phyloP scores from a whole-genome alignment of 2,888 invertebrate species.

The Napeogenes sylphis region DNA sequence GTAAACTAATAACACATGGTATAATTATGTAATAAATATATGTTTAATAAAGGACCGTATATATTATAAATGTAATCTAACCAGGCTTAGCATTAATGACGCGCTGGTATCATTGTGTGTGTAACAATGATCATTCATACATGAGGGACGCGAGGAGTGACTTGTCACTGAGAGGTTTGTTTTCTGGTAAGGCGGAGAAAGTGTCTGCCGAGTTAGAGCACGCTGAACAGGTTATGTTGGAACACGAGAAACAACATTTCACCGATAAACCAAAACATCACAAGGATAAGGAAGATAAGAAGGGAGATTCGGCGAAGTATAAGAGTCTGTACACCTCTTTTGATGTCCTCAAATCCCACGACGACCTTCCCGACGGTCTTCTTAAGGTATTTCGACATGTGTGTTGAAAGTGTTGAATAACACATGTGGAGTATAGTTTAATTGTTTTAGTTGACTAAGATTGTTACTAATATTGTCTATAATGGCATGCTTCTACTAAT shows the following conservation, averaged over 20 bases:
- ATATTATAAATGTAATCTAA: conserved; percentile 7
- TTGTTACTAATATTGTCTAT: conserved; percentile 28
- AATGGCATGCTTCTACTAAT: conserved; percentile 43
- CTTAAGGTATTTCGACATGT: conserved; percentile 60
- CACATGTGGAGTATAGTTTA: conserved; percentile 26
- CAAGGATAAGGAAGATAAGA: conserved; percentile 50
- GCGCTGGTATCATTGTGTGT: conserved; percentile 11
- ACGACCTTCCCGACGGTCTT: conserved; percentile 58
- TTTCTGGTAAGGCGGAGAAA: conserved; percentile 75
- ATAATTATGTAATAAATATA: neutral
- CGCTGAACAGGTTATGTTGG: conserved; percentile 75
- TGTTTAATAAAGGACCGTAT: conserved; percentile 8
- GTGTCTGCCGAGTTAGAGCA: conserved; percentile 74
- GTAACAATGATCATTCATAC: neutral
- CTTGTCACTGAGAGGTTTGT: conserved; percentile 68
- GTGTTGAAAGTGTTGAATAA: conserved; percentile 27
- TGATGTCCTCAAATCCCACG: conserved; percentile 65
- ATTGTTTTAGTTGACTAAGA: conserved; percentile 21
- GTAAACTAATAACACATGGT: neutral
- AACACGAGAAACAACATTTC: conserved; percentile 70
- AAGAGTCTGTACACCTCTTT: conserved; percentile 67
- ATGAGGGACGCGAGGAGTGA: conserved; percentile 30
- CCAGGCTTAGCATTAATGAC: conserved; percentile 14
- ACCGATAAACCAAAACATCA: conserved; percentile 57
- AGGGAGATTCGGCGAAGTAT: conserved; percentile 59